These are phyloP conservation scores for Mormyrops attenuatus DNA, from an alignment of 2,797 vertebrate species.

Conservation along the genomic window DNA sequence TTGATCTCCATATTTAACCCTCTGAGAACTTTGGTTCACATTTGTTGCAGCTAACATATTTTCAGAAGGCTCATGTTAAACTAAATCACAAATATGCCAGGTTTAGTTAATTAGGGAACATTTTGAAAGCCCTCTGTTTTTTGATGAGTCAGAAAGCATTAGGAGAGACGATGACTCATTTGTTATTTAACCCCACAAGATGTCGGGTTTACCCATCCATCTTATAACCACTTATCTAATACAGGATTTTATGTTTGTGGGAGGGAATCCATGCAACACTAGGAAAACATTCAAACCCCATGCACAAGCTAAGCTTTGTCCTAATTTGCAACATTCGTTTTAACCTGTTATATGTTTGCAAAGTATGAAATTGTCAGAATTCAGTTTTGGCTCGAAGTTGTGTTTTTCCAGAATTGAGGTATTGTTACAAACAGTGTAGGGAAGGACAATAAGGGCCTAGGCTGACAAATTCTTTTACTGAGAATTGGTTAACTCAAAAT, in stretches of 20 bases:
- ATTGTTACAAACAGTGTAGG: neutral
- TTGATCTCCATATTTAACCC: neutral
- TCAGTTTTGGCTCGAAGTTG: neutral
- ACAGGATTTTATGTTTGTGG: neutral
- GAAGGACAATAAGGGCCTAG: constrained; percentile 15
- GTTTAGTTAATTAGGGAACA: neutral
- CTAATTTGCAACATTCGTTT: neutral
- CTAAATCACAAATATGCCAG: neutral
- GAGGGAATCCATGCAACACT: neutral
- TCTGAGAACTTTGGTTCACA: neutral
- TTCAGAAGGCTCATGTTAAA: neutral
- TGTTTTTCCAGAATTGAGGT: neutral
- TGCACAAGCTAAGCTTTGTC: neutral
- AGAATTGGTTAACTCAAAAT: neutral
- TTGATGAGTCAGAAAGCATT: constrained; percentile 3
- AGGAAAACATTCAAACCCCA: neutral
- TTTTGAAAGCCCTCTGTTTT: constrained; percentile 14
- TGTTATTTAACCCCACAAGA: neutral
- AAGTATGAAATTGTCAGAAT: neutral
- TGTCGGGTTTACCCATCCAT: neutral
- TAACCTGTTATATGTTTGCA: neutral
- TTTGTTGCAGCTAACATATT: neutral
- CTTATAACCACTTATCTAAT: neutral
- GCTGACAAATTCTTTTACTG: neutral
- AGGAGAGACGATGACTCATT: neutral